phyloP scores from a whole-genome alignment of 2,888 invertebrate species.

The Leptopilina myrica region DNA sequence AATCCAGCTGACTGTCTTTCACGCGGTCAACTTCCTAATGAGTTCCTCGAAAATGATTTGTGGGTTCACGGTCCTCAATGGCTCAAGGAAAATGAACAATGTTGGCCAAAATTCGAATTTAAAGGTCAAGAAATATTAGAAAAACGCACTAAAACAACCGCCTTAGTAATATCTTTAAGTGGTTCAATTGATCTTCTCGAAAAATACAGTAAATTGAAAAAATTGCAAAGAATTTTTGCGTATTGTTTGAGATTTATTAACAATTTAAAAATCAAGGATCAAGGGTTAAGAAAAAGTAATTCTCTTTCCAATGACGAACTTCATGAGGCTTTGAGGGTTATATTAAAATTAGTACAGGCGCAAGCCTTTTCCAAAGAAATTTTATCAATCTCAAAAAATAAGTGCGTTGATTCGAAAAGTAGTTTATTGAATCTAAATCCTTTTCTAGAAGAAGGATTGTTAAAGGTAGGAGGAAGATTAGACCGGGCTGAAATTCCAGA shows the following conservation, averaged over 20 bases:
- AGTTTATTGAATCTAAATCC: background rate
- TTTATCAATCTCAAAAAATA: background rate
- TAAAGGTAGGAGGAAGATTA: background rate
- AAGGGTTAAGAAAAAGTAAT: background rate
- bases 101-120: background rate
- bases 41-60: background rate
- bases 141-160: background rate
- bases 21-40: background rate
- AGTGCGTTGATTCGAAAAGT: background rate
- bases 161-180: background rate
- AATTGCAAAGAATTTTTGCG: background rate
- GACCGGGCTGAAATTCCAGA: constrained; percentile 41
- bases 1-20: background rate
- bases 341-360: too few relatives aligned
- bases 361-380: background rate
- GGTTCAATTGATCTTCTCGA: background rate
- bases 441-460: background rate
- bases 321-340: too few relatives aligned
- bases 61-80: background rate
- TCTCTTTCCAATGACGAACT: background rate
- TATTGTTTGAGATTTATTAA: constrained; percentile 1
- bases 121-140: background rate
- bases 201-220: background rate
- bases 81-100: background rate
- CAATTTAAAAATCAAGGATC: background rate